These are phyloP conservation scores for Apantesis nais DNA, from an alignment of 2,888 invertebrate species.

Conservation along the genomic window DNA sequence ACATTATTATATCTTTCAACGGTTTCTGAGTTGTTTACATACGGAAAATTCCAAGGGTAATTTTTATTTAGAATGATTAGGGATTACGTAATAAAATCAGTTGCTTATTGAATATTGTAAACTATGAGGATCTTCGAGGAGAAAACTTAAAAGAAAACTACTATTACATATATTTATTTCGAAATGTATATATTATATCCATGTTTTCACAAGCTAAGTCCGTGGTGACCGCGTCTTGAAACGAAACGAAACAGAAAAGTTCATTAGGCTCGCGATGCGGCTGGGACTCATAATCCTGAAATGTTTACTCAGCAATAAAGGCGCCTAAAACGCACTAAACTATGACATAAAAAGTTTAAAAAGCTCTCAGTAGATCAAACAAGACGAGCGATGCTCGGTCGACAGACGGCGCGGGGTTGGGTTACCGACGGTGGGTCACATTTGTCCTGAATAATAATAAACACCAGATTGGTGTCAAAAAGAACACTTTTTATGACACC, in stretches of 20 bases:
- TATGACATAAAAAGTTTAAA: constrained; percentile 85
- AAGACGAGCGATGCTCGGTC: constrained; percentile 76
- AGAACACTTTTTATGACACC: constrained; percentile 82
- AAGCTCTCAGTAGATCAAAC: constrained; percentile 86
- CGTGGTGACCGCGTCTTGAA: constrained; percentile 42
- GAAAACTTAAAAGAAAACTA: constrained; percentile 27
- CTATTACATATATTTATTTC: constrained; percentile 28
- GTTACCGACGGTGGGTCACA: constrained; percentile 79
- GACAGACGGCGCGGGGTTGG: constrained; percentile 77
- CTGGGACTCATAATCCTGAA: constrained; percentile 67
- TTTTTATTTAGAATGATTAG: constrained; percentile 40
- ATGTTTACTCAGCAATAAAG: constrained; percentile 83
- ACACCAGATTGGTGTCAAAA: constrained; percentile 84
- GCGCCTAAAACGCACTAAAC: constrained; percentile 79
- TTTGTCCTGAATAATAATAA: constrained; percentile 83
- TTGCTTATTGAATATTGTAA: constrained; percentile 35
- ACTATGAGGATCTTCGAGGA: constrained; percentile 42
- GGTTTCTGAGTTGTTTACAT: constrained; percentile 59
- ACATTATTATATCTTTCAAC: constrained; percentile 56
- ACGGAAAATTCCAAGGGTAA: constrained; percentile 45
- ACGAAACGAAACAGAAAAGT: constrained; percentile 52
- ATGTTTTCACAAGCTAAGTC: constrained; percentile 29
- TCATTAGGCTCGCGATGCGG: constrained; percentile 55
- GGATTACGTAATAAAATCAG: constrained; percentile 38
- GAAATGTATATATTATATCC: constrained; percentile 14